Percentiles rank a stretch among this genome's conserved stretches.
phyloP scores from a whole-genome alignment of 2,888 invertebrate genomes.

The Margaritifera margaritifera region DNA sequence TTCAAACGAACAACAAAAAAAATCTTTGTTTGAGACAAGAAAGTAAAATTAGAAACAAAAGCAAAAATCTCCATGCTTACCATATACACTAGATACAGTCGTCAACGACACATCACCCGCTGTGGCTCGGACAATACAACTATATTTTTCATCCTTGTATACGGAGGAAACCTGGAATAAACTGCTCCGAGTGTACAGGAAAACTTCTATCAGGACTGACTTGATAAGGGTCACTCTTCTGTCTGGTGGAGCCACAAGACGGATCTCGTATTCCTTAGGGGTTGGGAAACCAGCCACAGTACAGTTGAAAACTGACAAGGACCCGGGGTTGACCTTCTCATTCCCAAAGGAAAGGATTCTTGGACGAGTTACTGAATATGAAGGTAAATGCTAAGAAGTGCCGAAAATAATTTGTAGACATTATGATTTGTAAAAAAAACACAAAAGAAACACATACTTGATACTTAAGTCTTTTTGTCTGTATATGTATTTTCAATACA shows the following conservation, averaged over 20 bases:
- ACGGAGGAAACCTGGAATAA: constrained; percentile 53
- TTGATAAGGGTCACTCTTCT: constrained; percentile 45
- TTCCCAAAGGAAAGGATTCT: constrained; percentile 58
- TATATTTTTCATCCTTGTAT: constrained; percentile 51
- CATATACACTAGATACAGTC: constrained; percentile 50
- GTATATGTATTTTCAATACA: too few species aligned
- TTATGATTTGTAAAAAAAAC: too few species aligned
- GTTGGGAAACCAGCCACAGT: constrained; percentile 62
- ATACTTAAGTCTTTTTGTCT: too few species aligned
- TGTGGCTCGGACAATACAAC: constrained; percentile 52
- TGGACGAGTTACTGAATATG: constrained; percentile 56
- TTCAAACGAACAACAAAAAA: too few species aligned
- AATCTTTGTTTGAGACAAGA: too few species aligned
- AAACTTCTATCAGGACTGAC: constrained; percentile 44
- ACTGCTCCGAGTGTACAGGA: constrained; percentile 53
- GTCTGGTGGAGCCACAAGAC: constrained; percentile 43
- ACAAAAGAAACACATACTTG: too few species aligned
- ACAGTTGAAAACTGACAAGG: constrained; percentile 59
- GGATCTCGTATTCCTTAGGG: constrained; percentile 52
- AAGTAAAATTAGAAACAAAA: constrained; percentile 1
- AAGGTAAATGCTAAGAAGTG: neutral
- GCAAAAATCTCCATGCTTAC: constrained; percentile 33
- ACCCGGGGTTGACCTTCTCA: constrained; percentile 58
- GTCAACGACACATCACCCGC: constrained; percentile 57
- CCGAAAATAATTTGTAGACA: too few species aligned